Base-by-base conservation (phyloP, 2,888 invertebrate genomes). In the Zaprionus lineosus region DNA sequence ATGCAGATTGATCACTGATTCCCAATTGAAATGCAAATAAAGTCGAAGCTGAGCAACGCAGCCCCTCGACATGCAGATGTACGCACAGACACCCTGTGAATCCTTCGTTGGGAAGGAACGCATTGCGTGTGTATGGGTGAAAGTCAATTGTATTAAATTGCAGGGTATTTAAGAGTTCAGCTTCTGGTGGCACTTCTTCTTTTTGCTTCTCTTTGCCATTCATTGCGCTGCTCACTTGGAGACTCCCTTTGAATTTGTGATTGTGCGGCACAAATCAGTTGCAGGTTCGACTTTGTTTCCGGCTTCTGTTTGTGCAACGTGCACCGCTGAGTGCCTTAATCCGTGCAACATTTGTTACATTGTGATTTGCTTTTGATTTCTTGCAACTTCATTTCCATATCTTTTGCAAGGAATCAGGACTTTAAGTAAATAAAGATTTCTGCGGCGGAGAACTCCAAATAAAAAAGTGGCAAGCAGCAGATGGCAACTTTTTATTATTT, bases 11-110 rank as follows among this genome's bases (percentile, higher is more conserved):
- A 8, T 53, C 61, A 60, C 40, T 60, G 63, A 53, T 37, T 70
- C 28, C 44, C 57, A 62, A 75, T 73, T 76, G 65, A 51, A 62
- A 61, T n/a, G 62, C 60, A 74, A 70, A 67, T 74, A 75, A 51
- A 59, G 59, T 47, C 41, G 11, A n/a, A 2, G 28, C 19, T 12
- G 14, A 29, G 11, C 46, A 18, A 15, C 51, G 5, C 47, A 46
- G 29, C 28, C 57, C 31, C 44, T 37, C 56, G 11, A 43, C 8
- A 24, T 19, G 29, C 9, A 11, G 8, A n/a, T 19, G n/a, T 18
- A 15, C n/a, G 2, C 4, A 31, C 12, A 24, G 4, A 29, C 50
- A 51, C 44, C 40, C 66, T 40, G 39, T 4, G 50, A n/a, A n/a
- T n/a, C n/a, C n/a, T n/a, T n/a, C n/a, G n/a, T n/a, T n/a, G n/a